Evolutionary conservation across 2,797 vertebrate genomes (phyloP).

Genomic region (Pipistrellus pygmaeus): DNA sequence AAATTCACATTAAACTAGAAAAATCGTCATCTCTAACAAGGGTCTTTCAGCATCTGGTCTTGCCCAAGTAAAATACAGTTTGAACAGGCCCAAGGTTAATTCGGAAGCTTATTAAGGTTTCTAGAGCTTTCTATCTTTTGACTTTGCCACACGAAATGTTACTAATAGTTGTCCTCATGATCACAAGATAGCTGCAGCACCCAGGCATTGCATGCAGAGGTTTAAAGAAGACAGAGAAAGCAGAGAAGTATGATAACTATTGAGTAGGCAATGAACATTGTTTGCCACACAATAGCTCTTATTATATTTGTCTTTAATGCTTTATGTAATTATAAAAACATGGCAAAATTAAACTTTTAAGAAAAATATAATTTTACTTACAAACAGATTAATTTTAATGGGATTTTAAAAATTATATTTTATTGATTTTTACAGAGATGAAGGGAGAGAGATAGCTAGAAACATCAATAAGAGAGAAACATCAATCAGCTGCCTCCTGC

Average conservation of each 20-base stretch:
- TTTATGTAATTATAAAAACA: background rate
- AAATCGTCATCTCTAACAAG: background rate
- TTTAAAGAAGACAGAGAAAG: background rate
- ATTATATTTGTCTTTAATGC: background rate
- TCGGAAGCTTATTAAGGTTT: background rate
- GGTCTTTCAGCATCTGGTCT: too few relatives aligned
- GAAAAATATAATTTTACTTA: background rate
- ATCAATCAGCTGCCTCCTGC: too few relatives aligned
- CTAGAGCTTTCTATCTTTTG: background rate
- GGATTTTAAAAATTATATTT: too few relatives aligned
- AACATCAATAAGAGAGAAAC: too few relatives aligned
- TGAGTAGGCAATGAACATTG: background rate
- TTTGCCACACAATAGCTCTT: background rate
- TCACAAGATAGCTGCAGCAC: background rate
- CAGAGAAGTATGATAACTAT: background rate
- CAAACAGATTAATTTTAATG: background rate
- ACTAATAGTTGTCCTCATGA: background rate
- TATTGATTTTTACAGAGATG: too few relatives aligned
- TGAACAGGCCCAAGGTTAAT: background rate
- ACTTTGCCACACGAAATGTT: background rate
- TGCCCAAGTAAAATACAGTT: too few relatives aligned
- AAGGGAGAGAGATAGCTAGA: too few relatives aligned
- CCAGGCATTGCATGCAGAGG: background rate
- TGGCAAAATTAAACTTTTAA: background rate
- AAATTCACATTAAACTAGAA: background rate